A percentile compares a stretch with the other conserved stretches of the same genome.
Conservation (phyloP, 2,113 vertebrate species). For the Propithecus coquereli region DNA sequence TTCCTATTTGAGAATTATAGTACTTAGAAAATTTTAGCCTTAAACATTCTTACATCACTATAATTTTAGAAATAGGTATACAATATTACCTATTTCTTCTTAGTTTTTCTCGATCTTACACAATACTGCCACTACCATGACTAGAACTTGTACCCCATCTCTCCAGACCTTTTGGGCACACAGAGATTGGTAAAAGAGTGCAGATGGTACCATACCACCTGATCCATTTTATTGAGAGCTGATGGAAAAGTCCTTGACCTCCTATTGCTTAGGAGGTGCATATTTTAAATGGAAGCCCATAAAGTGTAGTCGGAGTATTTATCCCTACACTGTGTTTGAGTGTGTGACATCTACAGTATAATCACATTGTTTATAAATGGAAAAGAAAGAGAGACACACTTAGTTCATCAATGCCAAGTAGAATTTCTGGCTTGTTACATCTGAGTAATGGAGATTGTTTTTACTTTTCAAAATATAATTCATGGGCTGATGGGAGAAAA, state of each 20-base stretch:
- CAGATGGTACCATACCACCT: accelerated
- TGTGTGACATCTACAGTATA: neutral
- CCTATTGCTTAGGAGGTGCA: neutral
- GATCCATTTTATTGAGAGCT: neutral
- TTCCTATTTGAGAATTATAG: neutral
- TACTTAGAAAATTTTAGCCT: slow-evolving; percentile 1
- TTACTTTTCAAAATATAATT: neutral
- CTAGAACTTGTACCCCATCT: neutral
- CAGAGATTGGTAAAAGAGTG: neutral
- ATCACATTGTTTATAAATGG: slow-evolving; percentile 17
- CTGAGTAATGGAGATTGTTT: neutral
- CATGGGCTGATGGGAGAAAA: neutral
- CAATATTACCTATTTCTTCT: neutral
- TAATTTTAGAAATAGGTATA: slow-evolving; percentile 9
- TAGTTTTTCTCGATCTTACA: neutral
- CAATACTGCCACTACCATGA: neutral
- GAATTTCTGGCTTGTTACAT: neutral
- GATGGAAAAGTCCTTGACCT: neutral
- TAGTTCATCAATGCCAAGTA: neutral
- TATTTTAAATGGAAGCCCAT: neutral
- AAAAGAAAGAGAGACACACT: neutral
- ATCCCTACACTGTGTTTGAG: neutral
- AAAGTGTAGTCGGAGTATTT: neutral
- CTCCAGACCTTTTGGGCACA: neutral
- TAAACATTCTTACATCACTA: neutral